phyloP scores from a whole-genome alignment of 1,140 invertebrate species.

The Anagrus nilaparvatae region DNA sequence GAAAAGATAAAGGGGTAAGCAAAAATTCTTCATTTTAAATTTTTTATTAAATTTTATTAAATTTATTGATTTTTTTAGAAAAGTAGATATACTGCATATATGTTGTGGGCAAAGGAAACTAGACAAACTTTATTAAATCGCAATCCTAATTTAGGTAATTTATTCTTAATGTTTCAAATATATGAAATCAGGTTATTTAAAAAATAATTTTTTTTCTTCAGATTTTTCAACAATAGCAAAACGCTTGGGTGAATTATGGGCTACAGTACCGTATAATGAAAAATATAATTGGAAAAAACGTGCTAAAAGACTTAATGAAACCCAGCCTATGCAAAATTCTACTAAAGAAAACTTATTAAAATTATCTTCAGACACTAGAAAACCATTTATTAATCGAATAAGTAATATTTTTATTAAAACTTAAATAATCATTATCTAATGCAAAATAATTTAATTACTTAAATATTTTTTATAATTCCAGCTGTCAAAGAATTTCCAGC shows the following conservation, averaged over 20 bases:
- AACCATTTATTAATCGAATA: no score
- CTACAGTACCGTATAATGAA: constrained; percentile 53
- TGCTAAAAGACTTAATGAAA: constrained; percentile 59
- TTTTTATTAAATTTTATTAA: constrained; percentile 12
- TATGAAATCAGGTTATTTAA: neutral
- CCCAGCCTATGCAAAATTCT: no score
- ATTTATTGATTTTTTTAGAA: constrained; percentile 44
- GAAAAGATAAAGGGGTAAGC: constrained; percentile 66
- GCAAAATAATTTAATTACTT: no score
- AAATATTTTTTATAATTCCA: no score
- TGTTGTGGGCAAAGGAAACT: constrained; percentile 79
- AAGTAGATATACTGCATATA: constrained; percentile 76
- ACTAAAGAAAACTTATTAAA: no score
- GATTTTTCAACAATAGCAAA: constrained; percentile 73
- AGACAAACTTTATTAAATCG: constrained; percentile 59
- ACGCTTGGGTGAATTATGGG: constrained; percentile 74
- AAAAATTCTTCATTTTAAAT: constrained; percentile 12
- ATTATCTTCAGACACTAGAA: no score
- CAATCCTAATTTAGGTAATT: constrained; percentile 61
- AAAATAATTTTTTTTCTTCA: constrained; percentile 29
- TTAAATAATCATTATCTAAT: no score
- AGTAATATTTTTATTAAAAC: no score
- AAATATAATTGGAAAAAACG: constrained; percentile 64
- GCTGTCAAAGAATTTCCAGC: no score
- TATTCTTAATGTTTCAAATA: neutral